A percentile compares a stretch with the other conserved stretches of the same genome.
Conservation (phyloP, 2,113 vertebrate genomes). For the Oceanodroma tethys region DNA sequence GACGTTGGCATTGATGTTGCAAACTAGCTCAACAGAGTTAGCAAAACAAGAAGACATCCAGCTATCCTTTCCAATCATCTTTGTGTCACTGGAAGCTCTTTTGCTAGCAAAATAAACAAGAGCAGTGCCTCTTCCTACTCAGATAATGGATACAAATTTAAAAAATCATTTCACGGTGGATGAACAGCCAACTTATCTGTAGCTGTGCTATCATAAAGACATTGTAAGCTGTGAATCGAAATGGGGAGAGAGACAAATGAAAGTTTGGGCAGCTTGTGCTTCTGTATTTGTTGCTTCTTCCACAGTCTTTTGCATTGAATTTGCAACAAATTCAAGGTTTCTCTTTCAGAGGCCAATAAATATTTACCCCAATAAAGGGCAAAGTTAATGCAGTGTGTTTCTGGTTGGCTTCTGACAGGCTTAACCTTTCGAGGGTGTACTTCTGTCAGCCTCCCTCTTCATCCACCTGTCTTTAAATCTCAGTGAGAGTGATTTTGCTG, state of each 20-base stretch:
- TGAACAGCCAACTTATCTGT: conserved; percentile 30
- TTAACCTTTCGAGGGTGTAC: neutral
- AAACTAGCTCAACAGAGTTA: neutral
- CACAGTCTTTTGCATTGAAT: neutral
- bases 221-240: neutral
- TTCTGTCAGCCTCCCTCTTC: neutral
- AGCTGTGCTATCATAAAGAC: neutral
- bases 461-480: neutral
- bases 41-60: neutral
- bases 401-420: neutral
- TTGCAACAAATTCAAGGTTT: fast-evolving
- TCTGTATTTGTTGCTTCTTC: neutral
- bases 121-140: neutral
- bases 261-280: neutral
- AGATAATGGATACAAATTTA: neutral
- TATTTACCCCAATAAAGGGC: neutral
- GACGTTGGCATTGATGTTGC: neutral
- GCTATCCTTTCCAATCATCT: neutral
- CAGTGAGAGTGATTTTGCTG: neutral
- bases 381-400: neutral
- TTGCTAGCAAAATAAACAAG: neutral
- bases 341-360: neutral
- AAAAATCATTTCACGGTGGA: conserved; percentile 37
- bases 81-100: neutral
- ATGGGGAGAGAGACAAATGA: neutral